Base-by-base conservation (phyloP, 2,113 vertebrate species). In the Paralichthys olivaceus region DNA sequence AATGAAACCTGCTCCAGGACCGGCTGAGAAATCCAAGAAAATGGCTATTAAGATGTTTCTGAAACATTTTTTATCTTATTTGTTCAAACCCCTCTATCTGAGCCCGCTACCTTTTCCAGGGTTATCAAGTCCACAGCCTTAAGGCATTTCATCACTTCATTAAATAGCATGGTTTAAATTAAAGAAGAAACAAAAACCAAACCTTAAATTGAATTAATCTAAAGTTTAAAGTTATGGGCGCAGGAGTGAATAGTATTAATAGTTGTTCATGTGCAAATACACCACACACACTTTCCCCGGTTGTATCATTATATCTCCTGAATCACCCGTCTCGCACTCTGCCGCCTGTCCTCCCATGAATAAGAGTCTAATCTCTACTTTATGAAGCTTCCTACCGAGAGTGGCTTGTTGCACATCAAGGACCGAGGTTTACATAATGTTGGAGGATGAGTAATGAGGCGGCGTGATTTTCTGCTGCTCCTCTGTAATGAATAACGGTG, bases 391-490 rank as follows among this genome's bases (percentile, higher is more conserved):
- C 76, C 83, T 68, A 53, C 83, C 29, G 65, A 83, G 84, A 61
- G 37, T 25, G 58, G 66, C 84, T 80, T 22, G 76, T 73, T 69
- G 67, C 76, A 74, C 76, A 83, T 80, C 79, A 75, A 85, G 70
- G 53, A 77, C 57, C 5, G 56, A 68, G 74, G 82, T 81, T 85
- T 80, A 81, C 72, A 51, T 76, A 81, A 83, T 57, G 79, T 77
- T 79, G 64, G 61, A 69, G 77, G 84, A 81, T 79, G 87, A 84
- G 80, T 80, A 86, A 86, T 81, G 87, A 86, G 69, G 60, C 80
- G 11, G 74, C 51, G 20, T 53, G 76, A 54, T 61, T 83, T 53
- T 74, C 53, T 13, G 53, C 53, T 7, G 53, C 79, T 81, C 59
- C 75, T 54, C 49, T 32, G 74, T 77, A 74, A 81, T 81, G 86